Percentiles rank a stretch among this genome's conserved stretches.
phyloP scores from a whole-genome alignment of 2,888 invertebrate genomes.

The Apoda limacodes region DNA sequence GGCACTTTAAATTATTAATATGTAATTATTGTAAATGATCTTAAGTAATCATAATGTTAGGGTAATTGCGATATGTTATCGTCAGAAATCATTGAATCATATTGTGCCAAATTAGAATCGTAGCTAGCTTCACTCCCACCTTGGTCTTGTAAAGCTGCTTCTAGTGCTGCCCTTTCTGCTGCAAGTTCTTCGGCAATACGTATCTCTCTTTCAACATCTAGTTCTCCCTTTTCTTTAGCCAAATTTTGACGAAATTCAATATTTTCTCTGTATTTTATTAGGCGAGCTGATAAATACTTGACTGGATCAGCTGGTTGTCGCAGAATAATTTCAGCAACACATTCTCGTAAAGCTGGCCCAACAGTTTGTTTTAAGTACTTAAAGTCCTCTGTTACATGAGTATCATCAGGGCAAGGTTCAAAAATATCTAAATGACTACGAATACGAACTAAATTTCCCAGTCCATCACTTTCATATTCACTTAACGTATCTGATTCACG shows the following conservation, averaged over 20 bases:
- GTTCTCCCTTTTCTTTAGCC: conserved; percentile 37
- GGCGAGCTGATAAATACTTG: conserved; percentile 39
- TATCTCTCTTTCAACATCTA: conserved; percentile 41
- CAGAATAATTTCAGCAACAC: conserved; percentile 49
- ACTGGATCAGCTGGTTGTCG: conserved; percentile 57
- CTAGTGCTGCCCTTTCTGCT: conserved; percentile 40
- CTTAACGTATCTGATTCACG: conserved; percentile 43
- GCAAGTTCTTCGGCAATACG: conserved; percentile 41
- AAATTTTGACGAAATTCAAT: conserved; percentile 42
- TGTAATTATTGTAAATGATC: no score
- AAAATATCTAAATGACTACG: conserved; percentile 45
- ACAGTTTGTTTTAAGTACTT: conserved; percentile 49
- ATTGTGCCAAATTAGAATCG: conserved; percentile 49
- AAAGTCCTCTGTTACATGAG: conserved; percentile 52
- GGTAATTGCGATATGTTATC: conserved; percentile 23
- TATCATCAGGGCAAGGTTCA: conserved; percentile 45
- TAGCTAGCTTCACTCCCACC: conserved; percentile 54
- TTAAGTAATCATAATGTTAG: no score
- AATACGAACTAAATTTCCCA: conserved; percentile 59
- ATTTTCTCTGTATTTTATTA: conserved; percentile 50
- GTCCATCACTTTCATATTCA: conserved; percentile 60
- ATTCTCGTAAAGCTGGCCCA: conserved; percentile 46
- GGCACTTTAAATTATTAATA: no score
- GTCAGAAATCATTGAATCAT: conserved; percentile 30
- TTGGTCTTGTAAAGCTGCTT: conserved; percentile 32